Evolutionary conservation across 1,140 invertebrate species (phyloP).

Genomic region (Babylonia areolata): DNA sequence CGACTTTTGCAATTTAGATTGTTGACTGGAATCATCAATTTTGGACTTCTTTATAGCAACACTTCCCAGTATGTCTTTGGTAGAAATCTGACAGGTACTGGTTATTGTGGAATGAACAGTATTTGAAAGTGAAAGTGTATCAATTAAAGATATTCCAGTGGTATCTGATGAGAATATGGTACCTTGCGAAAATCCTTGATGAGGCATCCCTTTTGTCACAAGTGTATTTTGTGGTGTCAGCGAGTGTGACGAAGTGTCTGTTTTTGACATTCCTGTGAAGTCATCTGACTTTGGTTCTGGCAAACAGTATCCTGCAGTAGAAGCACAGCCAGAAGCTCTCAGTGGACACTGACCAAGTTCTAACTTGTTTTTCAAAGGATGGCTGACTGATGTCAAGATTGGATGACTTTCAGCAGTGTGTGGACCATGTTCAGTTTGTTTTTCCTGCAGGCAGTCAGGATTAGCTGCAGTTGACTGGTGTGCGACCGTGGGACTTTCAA

Average conservation of each 20-base stretch:
- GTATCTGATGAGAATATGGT: neutral
- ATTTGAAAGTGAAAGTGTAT: neutral
- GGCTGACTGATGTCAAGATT: neutral
- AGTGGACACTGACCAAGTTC: neutral
- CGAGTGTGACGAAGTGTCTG: neutral
- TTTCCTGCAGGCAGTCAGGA: neutral
- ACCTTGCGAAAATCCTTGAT: neutral
- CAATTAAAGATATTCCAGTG: neutral
- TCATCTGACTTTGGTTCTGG: neutral
- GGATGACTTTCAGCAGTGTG: neutral
- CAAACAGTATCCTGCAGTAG: neutral
- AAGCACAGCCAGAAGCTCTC: neutral
- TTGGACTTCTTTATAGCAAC: no score
- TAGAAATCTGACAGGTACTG: no score
- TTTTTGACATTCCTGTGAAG: neutral
- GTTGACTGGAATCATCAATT: neutral
- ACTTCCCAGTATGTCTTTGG: no score
- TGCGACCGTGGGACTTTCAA: neutral
- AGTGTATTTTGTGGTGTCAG: neutral
- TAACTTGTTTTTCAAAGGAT: neutral
- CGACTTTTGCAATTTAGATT: neutral
- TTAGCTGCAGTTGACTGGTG: neutral
- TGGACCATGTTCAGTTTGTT: neutral
- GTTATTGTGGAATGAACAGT: neutral
- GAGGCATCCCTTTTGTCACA: neutral